These are phyloP conservation scores for Tetramorium bicarinatum DNA, from an alignment of 2,888 invertebrate genomes.

Conservation along the genomic window DNA sequence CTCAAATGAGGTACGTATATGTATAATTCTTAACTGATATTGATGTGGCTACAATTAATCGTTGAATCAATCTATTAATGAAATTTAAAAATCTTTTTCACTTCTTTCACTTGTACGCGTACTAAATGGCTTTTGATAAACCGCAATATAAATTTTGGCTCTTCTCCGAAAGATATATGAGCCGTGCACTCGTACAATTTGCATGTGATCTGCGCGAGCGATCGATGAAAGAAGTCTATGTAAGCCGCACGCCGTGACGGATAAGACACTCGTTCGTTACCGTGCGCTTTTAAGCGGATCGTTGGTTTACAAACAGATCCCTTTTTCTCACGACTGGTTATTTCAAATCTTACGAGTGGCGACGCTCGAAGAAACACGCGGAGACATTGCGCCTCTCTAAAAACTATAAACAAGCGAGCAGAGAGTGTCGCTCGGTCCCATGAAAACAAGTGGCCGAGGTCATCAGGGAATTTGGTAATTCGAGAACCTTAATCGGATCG, in stretches of 20 bases:
- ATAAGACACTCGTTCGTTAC: constrained; percentile 35
- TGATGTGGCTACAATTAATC: background rate
- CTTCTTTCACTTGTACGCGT: background rate
- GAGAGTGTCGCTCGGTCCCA: constrained; percentile 42
- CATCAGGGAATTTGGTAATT: constrained; percentile 76
- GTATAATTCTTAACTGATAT: background rate
- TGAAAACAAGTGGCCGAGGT: constrained; percentile 29
- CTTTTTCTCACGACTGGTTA: constrained; percentile 71
- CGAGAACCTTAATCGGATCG: constrained; percentile 82
- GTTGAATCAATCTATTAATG: background rate
- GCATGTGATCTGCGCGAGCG: constrained; percentile 30
- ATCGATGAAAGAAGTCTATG: background rate
- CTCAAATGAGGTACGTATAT: background rate
- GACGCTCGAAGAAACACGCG: constrained; percentile 12
- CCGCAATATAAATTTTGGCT: constrained; percentile 1
- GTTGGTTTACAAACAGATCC: constrained; percentile 68
- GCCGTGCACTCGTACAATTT: constrained; percentile 11
- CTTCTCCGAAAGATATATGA: constrained; percentile 4
- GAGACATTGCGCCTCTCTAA: constrained; percentile 24
- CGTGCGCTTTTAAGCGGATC: constrained; percentile 31
- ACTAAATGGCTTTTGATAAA: background rate
- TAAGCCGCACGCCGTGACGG: constrained; percentile 8
- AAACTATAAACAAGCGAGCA: constrained; percentile 63
- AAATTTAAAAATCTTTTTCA: background rate
- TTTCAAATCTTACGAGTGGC: constrained; percentile 26